Evolutionary conservation across 1,140 invertebrate genomes (phyloP).

Genomic region (Heliconius nattereri): DNA sequence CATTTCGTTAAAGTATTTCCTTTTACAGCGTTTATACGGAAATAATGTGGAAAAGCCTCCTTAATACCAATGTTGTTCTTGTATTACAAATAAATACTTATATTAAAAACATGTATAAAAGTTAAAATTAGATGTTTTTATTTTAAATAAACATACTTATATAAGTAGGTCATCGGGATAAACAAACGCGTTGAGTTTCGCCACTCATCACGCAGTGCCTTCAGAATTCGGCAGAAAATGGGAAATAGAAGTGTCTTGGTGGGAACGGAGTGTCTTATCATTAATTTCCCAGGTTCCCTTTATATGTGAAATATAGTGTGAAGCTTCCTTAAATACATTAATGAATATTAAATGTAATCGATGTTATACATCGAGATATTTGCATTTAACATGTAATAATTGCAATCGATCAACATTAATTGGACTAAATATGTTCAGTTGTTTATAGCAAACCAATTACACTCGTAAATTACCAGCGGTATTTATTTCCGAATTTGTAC

Average conservation of each 20-base stretch:
- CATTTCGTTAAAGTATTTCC: slow-evolving; percentile 19
- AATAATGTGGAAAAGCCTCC: neutral
- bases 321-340: neutral
- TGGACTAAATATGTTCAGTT: slow-evolving; percentile 14
- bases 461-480: slow-evolving; percentile 13
- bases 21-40: slow-evolving; percentile 1
- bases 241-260: too few relatives aligned
- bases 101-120: neutral
- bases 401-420: slow-evolving; percentile 15
- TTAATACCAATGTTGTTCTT: neutral
- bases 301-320: neutral
- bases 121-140: too few relatives aligned
- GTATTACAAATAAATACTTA: neutral
- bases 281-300: too few relatives aligned
- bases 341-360: neutral
- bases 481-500: slow-evolving; percentile 7
- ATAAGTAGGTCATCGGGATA: too few relatives aligned
- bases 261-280: too few relatives aligned
- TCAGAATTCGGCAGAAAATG: too few relatives aligned
- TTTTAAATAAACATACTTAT: too few relatives aligned
- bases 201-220: too few relatives aligned
- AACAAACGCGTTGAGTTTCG: too few relatives aligned
- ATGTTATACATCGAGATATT: neutral
- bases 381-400: slow-evolving; percentile 10
- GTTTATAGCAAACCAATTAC: slow-evolving; percentile 9